These are phyloP conservation scores for Morpho deidamia DNA, from an alignment of 2,888 invertebrate genomes.

Conservation along the genomic window DNA sequence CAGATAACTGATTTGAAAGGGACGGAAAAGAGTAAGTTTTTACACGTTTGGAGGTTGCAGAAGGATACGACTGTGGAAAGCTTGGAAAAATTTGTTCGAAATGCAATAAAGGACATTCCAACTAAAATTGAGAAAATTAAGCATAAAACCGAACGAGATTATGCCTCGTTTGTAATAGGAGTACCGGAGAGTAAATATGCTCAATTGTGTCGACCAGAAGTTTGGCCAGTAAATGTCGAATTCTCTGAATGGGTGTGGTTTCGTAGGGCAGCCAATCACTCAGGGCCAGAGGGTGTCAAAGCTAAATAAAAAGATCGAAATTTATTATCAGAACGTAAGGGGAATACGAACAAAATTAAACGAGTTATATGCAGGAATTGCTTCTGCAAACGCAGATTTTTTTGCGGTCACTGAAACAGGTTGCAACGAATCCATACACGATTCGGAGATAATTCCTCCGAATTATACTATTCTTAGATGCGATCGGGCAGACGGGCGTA, in stretches of 20 bases:
- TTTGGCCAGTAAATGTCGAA: background rate
- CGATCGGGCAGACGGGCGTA: conserved; percentile 19
- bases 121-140: too few species aligned
- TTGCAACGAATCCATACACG: background rate
- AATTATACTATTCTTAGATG: conserved; percentile 9
- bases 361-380: background rate
- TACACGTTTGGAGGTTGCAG: too few species aligned
- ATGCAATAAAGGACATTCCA: too few species aligned
- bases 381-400: background rate
- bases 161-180: too few species aligned
- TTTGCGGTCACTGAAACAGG: background rate
- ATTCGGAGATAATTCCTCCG: conserved; percentile 1
- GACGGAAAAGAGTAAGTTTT: background rate
- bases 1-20: background rate
- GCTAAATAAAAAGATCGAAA: background rate
- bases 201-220: background rate
- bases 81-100: too few species aligned
- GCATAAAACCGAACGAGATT: too few species aligned
- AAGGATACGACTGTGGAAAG: too few species aligned
- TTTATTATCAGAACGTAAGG: too few species aligned
- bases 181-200: background rate
- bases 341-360: background rate
- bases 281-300: background rate
- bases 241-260: background rate
- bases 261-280: background rate